Evolutionary conservation across 2,797 vertebrate species (phyloP).

Genomic region (Coilia nasus): DNA sequence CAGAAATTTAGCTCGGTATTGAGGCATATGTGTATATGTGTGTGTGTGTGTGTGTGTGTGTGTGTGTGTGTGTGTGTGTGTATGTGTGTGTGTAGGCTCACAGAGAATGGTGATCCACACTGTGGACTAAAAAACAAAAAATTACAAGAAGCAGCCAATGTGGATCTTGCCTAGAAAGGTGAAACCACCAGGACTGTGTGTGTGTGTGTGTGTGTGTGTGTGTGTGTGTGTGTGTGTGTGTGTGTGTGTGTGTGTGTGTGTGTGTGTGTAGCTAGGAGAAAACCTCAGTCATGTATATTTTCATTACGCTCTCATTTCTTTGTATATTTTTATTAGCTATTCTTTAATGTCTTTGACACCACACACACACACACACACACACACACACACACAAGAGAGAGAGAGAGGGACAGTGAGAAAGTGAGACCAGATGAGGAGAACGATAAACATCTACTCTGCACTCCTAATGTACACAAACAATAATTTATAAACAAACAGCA

Average conservation of each 20-base stretch:
- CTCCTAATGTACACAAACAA: neutral
- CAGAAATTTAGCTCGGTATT: neutral
- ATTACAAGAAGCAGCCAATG: no score
- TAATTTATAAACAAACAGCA: neutral
- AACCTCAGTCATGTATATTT: slow-evolving; percentile 17
- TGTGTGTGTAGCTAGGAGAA: neutral
- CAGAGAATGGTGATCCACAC: no score
- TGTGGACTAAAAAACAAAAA: no score
- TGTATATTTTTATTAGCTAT: neutral
- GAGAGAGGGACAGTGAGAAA: neutral
- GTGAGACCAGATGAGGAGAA: neutral
- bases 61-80: neutral
- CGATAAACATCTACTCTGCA: neutral
- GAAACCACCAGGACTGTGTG: neutral
- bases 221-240: neutral
- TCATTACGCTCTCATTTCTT: neutral
- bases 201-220: slow-evolving; percentile 21
- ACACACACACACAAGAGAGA: neutral
- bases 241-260: slow-evolving; percentile 7
- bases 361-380: no score
- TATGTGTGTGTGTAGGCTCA: neutral
- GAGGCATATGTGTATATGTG: neutral
- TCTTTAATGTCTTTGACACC: neutral
- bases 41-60: no score
- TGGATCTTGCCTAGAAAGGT: no score